Evolutionary conservation across 2,888 invertebrate species (phyloP).

Genomic region (Acrobasis consociella): DNA sequence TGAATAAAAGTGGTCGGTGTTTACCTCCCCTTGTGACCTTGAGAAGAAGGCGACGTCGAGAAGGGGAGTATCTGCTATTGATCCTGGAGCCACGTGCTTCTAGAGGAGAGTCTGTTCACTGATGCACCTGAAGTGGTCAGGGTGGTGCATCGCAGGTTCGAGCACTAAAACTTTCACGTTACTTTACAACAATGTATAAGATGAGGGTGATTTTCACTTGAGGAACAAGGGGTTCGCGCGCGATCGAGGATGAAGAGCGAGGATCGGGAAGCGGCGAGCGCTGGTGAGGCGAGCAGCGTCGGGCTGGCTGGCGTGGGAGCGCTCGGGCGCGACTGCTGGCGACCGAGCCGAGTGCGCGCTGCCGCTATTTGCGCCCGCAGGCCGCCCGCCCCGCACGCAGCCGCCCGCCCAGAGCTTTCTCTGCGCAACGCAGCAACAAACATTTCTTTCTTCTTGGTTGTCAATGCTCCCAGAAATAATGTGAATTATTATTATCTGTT

Average conservation of each 20-base stretch:
- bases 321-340: slow-evolving; percentile 58
- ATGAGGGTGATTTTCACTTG: slow-evolving; percentile 2
- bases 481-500: neutral
- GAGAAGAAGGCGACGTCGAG: slow-evolving; percentile 48
- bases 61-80: slow-evolving; percentile 50
- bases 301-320: slow-evolving; percentile 37
- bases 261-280: slow-evolving; percentile 25
- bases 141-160: slow-evolving; percentile 39
- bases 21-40: slow-evolving; percentile 72
- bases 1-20: slow-evolving; percentile 56
- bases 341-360: slow-evolving; percentile 55
- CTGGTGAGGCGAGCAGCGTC: slow-evolving; percentile 25
- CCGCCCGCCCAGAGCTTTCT: slow-evolving; percentile 69
- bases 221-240: slow-evolving; percentile 32
- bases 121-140: slow-evolving; percentile 46
- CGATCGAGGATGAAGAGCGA: slow-evolving; percentile 37
- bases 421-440: slow-evolving; percentile 73
- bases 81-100: slow-evolving; percentile 51
- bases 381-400: slow-evolving; percentile 62
- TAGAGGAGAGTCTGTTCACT: slow-evolving; percentile 41
- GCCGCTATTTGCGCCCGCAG: slow-evolving; percentile 75
- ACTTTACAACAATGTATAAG: neutral
- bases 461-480: slow-evolving; percentile 34
- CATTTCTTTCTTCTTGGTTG: slow-evolving; percentile 55
- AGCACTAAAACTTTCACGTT: slow-evolving; percentile 35